Base-by-base conservation (phyloP, 2,888 invertebrate genomes). In the Helleia helle region DNA sequence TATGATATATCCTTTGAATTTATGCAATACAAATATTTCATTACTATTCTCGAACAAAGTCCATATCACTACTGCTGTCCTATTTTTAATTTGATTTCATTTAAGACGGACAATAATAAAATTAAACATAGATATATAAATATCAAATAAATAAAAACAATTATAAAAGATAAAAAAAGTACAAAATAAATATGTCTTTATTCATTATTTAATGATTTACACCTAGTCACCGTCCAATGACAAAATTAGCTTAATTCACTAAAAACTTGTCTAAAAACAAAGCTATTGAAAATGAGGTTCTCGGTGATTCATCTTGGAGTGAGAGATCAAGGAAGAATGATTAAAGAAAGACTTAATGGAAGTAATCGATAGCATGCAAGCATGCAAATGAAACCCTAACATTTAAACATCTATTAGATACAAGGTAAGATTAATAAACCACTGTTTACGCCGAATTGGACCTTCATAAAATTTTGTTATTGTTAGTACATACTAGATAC, bases 201-300 rank as follows among this genome's bases (percentile, higher is more conserved):
- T 14, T 7, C 12, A 24, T 11, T 36, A 9, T 36, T 12, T 11
- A 36, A 22, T 36, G 18, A 22, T 12, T 12, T 8, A 11, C 30
- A 7, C 13, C 14, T 39, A 30, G 9, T 30, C 30, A 15, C 31
- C 18, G 22, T 38, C 14, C 31, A 31, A 25, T 31, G 11, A 40
- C 7, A 40, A 9, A 22, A 34, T 34, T 22, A 18, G 17, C 34
- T 34, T 34, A 34, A 22, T 11, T n/a, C 14, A 15, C 26, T 41
- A 46, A 26, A 30, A 41, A 37, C 26, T 25, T 29, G 17, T 22
- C 9, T 36, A 43, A 41, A 45, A 46, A 25, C 31, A 41, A 31
- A 44, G 42, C 61, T 64, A 69, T 54, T 49, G 46, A 74, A 73
- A 75, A 76, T 76, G 71, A 75, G 77, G 74, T 79, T 71, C 57